phyloP scores from a whole-genome alignment of 1,140 invertebrate genomes.

The Eupristina koningsbergeri region DNA sequence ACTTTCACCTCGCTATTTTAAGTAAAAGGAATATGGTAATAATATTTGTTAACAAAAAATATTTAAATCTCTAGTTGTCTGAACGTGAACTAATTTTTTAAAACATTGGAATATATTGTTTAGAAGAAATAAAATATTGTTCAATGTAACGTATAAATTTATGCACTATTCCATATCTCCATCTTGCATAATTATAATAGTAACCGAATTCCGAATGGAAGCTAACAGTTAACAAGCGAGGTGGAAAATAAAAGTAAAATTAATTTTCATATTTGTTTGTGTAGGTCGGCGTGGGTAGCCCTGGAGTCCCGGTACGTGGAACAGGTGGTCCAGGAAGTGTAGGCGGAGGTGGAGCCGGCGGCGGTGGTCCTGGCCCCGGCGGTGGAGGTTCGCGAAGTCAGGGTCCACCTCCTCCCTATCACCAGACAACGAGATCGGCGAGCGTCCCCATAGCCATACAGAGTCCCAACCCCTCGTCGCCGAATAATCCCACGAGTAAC shows the following conservation, averaged over 20 bases:
- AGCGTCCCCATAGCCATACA: constrained; percentile 87
- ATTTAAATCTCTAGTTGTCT: too few species aligned
- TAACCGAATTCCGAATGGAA: not conserved
- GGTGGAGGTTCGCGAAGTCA: constrained; percentile 77
- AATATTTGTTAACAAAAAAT: too few species aligned
- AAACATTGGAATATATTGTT: too few species aligned
- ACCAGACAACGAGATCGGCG: constrained; percentile 85
- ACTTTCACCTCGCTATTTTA: too few species aligned
- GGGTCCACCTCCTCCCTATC: constrained; percentile 90
- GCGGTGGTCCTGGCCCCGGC: constrained; percentile 65
- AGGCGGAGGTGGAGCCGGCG: not conserved
- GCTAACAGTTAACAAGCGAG: not conserved
- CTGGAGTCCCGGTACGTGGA: constrained; percentile 40
- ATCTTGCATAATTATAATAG: too few species aligned
- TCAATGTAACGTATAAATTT: too few species aligned
- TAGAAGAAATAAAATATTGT: too few species aligned
- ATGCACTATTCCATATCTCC: too few species aligned
- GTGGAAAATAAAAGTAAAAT: not conserved
- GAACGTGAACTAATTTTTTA: too few species aligned
- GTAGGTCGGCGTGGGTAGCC: constrained; percentile 51
- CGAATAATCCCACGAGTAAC: constrained; percentile 81
- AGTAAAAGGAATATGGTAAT: too few species aligned
- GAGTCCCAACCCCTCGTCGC: constrained; percentile 81
- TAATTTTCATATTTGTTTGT: not conserved
- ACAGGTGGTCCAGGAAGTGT: constrained; percentile 19